Base-by-base conservation (phyloP, 2,888 invertebrate species). In the Amphipyra tragopoginis region DNA sequence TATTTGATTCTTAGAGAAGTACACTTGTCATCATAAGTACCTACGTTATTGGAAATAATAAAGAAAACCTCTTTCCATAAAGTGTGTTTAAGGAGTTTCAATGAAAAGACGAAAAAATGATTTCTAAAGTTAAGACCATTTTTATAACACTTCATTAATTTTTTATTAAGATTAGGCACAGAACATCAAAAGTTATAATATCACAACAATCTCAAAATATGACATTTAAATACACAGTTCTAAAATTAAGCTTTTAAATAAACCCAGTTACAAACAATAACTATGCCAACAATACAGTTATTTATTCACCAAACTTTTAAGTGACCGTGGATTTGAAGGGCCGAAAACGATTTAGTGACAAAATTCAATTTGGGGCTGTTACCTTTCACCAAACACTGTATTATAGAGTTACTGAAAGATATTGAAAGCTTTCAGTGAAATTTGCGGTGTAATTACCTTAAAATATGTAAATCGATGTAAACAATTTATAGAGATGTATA, bases 401-500 rank as follows among this genome's bases (percentile, higher is more conserved):
- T 70, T 64, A 68, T 49, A 51, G 51, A 72, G 66, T 66, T 65
- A 57, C 39, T 55, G 43, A 57, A 67, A 50, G 53, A 61, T 62
- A 72, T 64, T 52, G 59, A 69, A 75, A 65, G 63, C 68, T 68
- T 77, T 76, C 43, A 61, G 58, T 44, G 59, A 49, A 73, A 54
- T 63, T 61, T 59, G 66, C 21, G 53, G 65, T 54, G 39, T 55
- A 60, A 57, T 52, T 62, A 63, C 57, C 52, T 60, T 65, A 54
- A 72, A 75, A 75, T 75, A 75, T 75, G 72, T 75, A 68, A 75
- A 72, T 62, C 53, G 40, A 69, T 63, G 70, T 64, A 72, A 71
- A 75, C 62, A 61, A 10, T 65, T 65, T 56, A 62, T 42, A 39
- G 14, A 14, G 40, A 33, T 21, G 13, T 26, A 51, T 21, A 21